A percentile compares a stretch with the other conserved stretches of the same genome.
These are phyloP conservation scores for Protobothrops mucrosquamatus DNA, from an alignment of 2,113 vertebrate species.

Conservation along the genomic window DNA sequence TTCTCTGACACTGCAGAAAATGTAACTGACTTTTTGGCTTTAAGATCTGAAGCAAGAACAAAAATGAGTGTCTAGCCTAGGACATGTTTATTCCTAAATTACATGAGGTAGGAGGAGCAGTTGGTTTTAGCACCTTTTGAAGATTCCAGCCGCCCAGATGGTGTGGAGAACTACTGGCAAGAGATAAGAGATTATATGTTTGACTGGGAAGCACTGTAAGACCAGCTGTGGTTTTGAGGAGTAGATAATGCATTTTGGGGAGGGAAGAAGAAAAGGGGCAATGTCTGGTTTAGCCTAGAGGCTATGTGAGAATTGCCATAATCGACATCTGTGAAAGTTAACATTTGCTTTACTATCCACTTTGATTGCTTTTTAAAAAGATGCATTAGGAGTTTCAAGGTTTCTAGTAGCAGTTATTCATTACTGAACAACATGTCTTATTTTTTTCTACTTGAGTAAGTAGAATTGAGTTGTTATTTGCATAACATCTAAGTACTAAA, in stretches of 20 bases:
- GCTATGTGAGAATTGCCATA: constrained; percentile 54
- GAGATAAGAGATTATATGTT: constrained; percentile 58
- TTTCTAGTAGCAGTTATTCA: constrained; percentile 34
- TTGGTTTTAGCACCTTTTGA: constrained; percentile 8
- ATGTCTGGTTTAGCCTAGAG: constrained; percentile 65
- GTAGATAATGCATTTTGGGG: constrained; percentile 27
- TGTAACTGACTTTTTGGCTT: constrained; percentile 9
- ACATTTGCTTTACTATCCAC: constrained; percentile 46
- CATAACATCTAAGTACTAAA: constrained; percentile 49
- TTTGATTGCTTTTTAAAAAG: constrained; percentile 42
- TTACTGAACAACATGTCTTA: constrained; percentile 33
- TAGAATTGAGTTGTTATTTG: constrained; percentile 53
- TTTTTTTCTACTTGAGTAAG: constrained; percentile 32
- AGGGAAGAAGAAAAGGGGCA: constrained; percentile 21
- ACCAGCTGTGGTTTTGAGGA: constrained; percentile 68
- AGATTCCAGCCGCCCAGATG: constrained; percentile 44
- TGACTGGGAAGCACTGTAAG: constrained; percentile 63
- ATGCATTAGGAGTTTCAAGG: constrained; percentile 29
- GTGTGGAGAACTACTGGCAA: constrained; percentile 58
- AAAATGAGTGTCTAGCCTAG: constrained; percentile 12
- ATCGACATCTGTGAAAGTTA: constrained; percentile 27
- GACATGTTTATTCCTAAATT: constrained; percentile 8
- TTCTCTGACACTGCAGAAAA: constrained; percentile 17
- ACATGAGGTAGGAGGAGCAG: not conserved
- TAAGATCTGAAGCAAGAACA: constrained; percentile 20